These are phyloP conservation scores for Eristalinus sepulchralis DNA, from an alignment of 2,888 invertebrate species.

Conservation along the genomic window DNA sequence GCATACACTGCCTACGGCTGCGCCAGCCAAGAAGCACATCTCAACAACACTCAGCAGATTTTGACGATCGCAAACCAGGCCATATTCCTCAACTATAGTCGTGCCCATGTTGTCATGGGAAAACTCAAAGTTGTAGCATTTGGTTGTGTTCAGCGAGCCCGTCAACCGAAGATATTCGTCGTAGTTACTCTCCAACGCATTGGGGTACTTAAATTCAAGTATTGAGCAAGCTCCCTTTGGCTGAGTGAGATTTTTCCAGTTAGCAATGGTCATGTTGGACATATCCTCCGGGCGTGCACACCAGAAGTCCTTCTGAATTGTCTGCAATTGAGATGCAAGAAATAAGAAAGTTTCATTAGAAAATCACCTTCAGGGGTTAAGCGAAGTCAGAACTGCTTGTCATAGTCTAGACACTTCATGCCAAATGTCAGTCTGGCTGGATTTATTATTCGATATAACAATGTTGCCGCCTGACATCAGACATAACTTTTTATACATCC, in stretches of 20 bases:
- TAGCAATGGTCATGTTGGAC: conserved; percentile 77
- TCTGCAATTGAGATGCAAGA: conserved; percentile 76
- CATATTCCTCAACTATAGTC: conserved; percentile 84
- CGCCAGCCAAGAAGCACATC: conserved; percentile 85
- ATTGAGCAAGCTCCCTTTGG: conserved; percentile 81
- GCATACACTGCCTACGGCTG: conserved; percentile 85
- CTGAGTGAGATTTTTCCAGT: conserved; percentile 83
- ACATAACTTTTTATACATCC: background rate
- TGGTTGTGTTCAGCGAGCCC: conserved; percentile 68
- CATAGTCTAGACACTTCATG: background rate
- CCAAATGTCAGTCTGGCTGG: background rate
- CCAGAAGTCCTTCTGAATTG: conserved; percentile 82
- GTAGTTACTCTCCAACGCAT: conserved; percentile 25
- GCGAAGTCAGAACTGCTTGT: background rate
- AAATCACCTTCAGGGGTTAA: background rate
- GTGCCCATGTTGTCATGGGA: conserved; percentile 77
- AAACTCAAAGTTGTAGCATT: conserved; percentile 81
- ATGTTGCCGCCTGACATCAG: background rate
- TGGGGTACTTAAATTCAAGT: conserved; percentile 75
- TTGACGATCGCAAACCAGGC: conserved; percentile 83
- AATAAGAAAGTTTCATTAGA: background rate
- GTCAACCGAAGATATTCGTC: conserved; percentile 51
- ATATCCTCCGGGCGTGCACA: conserved; percentile 82
- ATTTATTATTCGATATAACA: background rate
- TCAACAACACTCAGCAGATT: conserved; percentile 83